Evolutionary conservation across 2,888 invertebrate genomes (phyloP), one percentile per base, ranked within the genome.

Genomic region (Microchrysa polita): DNA sequence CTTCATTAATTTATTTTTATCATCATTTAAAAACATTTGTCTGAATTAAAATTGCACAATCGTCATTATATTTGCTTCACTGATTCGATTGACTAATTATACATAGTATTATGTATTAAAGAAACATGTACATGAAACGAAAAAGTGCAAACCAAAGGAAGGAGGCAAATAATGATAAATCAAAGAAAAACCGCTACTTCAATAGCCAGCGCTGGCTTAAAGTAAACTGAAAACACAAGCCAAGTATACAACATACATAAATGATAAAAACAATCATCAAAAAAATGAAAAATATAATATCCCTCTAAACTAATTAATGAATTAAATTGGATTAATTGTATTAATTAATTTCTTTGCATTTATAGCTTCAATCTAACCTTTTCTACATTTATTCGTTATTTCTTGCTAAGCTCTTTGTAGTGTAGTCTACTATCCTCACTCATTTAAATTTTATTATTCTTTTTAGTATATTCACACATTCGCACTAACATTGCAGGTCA

Each of bases 271-370:
- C 12, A 67, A 67, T 53, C 27, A 53, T 22, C n/a, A n/a, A n/a
- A n/a, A n/a, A n/a, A n/a, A 22, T n/a, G 69, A 40, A 69, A 69
- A 67, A 67, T 53, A 69, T 69, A 69, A 69, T 69, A 69, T 69
- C 69, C 16, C 27, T 57, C n/a, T 18, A 40, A 69, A 69, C 69
- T 69, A 69, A 69, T 69, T 69, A 69, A 69, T 69, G 14, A 55
- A 69, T 69, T 69, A 69, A 69, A 55, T 57, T 18, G n/a, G 69
- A 69, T 69, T 69, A 69, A 69, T 69, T 40, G 18, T 57, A 69
- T 69, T 69, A 69, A 69, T 69, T 69, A 69, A 57, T 69, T 55
- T 2, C 34, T 57, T n/a, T 57, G 55, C 65, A 48, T 44, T 48
- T 18, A n/a, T n/a, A 65, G 42, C 10, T 22, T 22, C 44, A 10